Base-by-base conservation (phyloP, 2,888 invertebrate genomes). In the Euspilapteryx auroguttella region DNA sequence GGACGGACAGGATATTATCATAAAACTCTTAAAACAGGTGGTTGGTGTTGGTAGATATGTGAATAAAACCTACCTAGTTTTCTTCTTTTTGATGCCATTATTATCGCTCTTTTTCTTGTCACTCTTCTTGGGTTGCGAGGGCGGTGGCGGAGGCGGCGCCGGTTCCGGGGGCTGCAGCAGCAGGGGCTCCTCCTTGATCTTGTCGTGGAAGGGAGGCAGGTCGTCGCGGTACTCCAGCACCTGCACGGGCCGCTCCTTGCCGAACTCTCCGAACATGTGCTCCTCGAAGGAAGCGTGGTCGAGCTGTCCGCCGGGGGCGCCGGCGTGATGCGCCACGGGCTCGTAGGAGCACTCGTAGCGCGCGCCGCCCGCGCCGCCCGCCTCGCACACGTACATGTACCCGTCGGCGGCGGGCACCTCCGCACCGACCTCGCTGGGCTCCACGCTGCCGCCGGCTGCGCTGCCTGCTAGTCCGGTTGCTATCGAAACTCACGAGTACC, bases 31-130 rank as follows among this genome's bases (percentile, higher is more conserved):
- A n/a, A n/a, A n/a, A n/a, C n/a, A n/a, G n/a, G n/a, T n/a, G n/a
- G n/a, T n/a, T n/a, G n/a, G n/a, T n/a, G n/a, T n/a, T n/a, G n/a
- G n/a, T n/a, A n/a, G n/a, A n/a, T n/a, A n/a, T n/a, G n/a, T n/a
- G n/a, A n/a, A n/a, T n/a, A n/a, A n/a, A n/a, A n/a, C n/a, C n/a
- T 57, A 92, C 93, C 93, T 88, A 30, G 93, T 93, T 73, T 93
- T 93, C 66, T 93, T 93, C 71, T 93, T 93, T 59, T 93, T 93
- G 21, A 90, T 88, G 26, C 89, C 89, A 54, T 88, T 90, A 45
- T 87, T 89, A 54, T 89, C 89, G 43, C 80, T 81, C 58, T 90
- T 90, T 63, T 92, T 89, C 58, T 86, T 86, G 30, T 83, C 86
- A 48, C 87, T 88, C 42, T 86, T 85, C 48, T 82, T 86, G 36